Base-by-base conservation (phyloP, 2,888 invertebrate genomes). In the Toxonevra muliebris region DNA sequence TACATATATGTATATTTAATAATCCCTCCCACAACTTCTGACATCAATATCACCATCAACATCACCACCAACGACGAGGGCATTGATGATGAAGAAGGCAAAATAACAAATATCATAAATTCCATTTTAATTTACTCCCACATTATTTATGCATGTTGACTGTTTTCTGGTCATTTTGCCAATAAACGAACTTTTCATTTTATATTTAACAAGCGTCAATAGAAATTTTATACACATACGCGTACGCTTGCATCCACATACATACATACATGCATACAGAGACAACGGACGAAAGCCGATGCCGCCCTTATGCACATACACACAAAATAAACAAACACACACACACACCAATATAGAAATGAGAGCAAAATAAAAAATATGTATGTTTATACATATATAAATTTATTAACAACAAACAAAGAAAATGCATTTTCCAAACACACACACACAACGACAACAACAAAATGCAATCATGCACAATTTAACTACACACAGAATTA, bases 81-180 rank as follows among this genome's bases (percentile, higher is more conserved):
- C 7, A 7, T 4, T 30, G 30, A 30, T 30, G 30, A 30, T 30
- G 30, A 30, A 4, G 30, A 30, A 4, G 30, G 30, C 30, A 30
- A 30, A 30, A 30, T 7, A n/a, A 30, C 30, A 30, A 30, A 79
- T 77, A 79, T 76, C 72, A 80, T 80, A 80, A 80, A 80, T 80
- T 80, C 73, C 72, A 70, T 79, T 80, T 80, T 80, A 80, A 80
- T 80, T 80, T 80, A 80, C 79, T 80, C 77, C 75, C 77, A 73
- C 75, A 54, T 80, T 79, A 80, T 80, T 80, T 80, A 80, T 80
- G 80, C 79, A 74, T 76, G 80, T 76, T 79, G 80, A 79, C 80
- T 79, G 76, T 74, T 79, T 75, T 52, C 68, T 70, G 68, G 68
- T 66, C 70, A 68, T 68, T 63, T 58, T 65, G 65, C 68, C 66